A percentile compares a stretch with the other conserved stretches of the same genome.
Evolutionary conservation across 2,797 vertebrate species (phyloP).

Genomic region (Neosilurus hyrtlii): DNA sequence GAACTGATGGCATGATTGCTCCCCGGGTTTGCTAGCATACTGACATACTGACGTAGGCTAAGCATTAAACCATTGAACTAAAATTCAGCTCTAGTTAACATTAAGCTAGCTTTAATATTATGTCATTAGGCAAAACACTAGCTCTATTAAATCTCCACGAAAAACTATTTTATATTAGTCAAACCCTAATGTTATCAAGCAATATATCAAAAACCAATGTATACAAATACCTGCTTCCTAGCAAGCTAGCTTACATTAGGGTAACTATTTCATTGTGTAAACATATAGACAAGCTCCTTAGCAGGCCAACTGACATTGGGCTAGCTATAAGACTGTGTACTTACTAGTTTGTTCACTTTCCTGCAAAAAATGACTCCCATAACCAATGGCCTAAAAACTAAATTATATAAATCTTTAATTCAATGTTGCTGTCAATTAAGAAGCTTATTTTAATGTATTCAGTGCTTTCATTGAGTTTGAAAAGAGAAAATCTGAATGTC

Average conservation of each 20-base stretch:
- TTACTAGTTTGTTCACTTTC: not conserved
- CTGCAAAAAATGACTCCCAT: not conserved
- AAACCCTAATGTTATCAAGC: no score
- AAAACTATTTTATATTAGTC: no score
- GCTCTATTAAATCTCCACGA: no score
- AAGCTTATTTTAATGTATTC: not conserved
- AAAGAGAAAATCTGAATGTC: not conserved
- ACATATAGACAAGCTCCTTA: no score
- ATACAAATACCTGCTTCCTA: no score
- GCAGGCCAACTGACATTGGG: no score
- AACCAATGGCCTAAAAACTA: not conserved
- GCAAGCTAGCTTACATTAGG: not conserved
- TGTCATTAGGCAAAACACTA: not conserved
- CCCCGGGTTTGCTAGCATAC: not conserved
- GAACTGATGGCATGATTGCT: not conserved
- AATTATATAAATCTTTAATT: not conserved
- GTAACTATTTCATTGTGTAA: not conserved
- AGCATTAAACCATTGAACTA: not conserved
- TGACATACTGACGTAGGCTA: not conserved
- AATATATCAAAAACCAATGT: no score
- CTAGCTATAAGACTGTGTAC: no score
- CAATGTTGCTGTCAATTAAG: not conserved
- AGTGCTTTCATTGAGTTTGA: not conserved
- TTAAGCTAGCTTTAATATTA: not conserved
- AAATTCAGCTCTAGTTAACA: not conserved